Base-by-base conservation (phyloP, 2,888 invertebrate genomes). In the Gari tellinella region DNA sequence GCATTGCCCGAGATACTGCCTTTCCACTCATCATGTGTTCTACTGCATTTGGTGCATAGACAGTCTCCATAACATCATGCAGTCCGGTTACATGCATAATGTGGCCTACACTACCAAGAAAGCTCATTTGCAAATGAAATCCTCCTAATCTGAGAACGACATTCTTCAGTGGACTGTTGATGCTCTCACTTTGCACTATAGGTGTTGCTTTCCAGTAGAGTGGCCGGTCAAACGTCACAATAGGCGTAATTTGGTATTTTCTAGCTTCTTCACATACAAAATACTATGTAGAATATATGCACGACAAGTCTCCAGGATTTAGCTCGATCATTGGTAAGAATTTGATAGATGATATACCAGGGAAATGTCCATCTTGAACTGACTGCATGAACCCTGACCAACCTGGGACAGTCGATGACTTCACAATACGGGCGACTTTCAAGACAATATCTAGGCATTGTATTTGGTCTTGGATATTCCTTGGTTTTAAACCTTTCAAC, bases 181-280 rank as follows among this genome's bases (percentile, higher is more conserved):
- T 4, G 31, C 31, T 7, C 4, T 10, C 4, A 10, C 10, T 31
- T 7, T 31, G 4, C 31, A 31, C 31, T 7, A 31, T 10, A 10
- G 4, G 5, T 4, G 10, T 10, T 31, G 79, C 73, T 41, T 84
- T 84, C 65, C 40, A 72, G 41, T 56, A 84, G n/a, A 81, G 43
- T 3, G 80, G 84, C 45, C 83, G 81, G 49, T 83, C 81, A 64
- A 84, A 83, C 17, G 83, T 85, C 3, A 77, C 26, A 10, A 78
- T 53, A 10, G 73, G 73, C 12, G 60, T 70, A 7, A 53, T 38
- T 12, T 46, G 25, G 17, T 66, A 65, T 14, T 48, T 38, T 31
- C 26, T 51, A 23, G 65, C 49, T 15, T 78, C 61, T 14, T 38
- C 31, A 58, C 41, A 37, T n/a, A 78, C 58, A 17, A 57, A 78